Evolutionary conservation across 2,113 vertebrate genomes (phyloP), one percentile per base, ranked within the genome.

Genomic region (Monopterus albus): DNA sequence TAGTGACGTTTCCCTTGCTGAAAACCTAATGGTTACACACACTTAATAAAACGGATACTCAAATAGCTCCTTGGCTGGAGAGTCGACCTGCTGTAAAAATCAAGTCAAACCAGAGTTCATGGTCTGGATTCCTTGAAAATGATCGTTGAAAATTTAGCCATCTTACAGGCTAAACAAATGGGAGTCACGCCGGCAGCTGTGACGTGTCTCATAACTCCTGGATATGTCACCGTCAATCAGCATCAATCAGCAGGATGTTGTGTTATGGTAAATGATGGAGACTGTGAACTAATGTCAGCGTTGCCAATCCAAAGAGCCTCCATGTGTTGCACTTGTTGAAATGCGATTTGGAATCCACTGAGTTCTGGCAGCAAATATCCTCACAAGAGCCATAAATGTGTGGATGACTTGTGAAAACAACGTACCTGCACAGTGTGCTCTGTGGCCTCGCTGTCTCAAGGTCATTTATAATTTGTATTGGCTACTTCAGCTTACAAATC

Each of bases 391-490:
- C 70, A 33, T 72, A 68, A 60, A 70, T 1, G 51, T 55, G 72
- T 17, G 18, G 78, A 78, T 56, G 77, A 78, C 73, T 75, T 47
- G 74, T 65, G 65, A 46, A 72, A 81, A 72, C 52, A 2, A 29
- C 7, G 49, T 62, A 81, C 79, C 81, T 84, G 56, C 61, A 57
- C 75, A 1, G 58, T 43, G 52, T 62, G 64, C 78, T 57, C 39
- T 1, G 18, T 40, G 58, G 67, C 70, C 64, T 29, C 25, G 6
- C 42, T 40, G 33, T 82, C 52, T 74, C 35, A 8, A 65, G 70
- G 62, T 79, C 78, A 73, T 85, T 82, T 57, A 66, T 57, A 35
- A 71, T 67, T 75, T 79, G 75, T 78, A 77, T 67, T 85, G 82
- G 79, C 82, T 28, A 20, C 55, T 66, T 72, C 57, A 56, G 2